phyloP scores from a whole-genome alignment of 1,140 invertebrate species.

The Drosophila sulfurigaster region DNA sequence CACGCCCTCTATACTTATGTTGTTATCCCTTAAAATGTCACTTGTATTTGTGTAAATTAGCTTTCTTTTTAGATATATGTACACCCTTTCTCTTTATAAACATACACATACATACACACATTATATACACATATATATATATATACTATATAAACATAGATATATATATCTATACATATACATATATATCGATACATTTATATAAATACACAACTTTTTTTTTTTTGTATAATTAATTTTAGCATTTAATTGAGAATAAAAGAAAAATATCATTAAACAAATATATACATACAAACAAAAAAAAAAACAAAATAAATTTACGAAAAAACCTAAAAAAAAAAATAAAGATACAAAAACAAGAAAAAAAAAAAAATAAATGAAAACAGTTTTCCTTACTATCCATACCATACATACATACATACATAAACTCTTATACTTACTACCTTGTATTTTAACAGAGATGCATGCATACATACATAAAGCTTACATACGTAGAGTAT shows the following conservation, averaged over 20 bases:
- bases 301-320: conserved; percentile 7
- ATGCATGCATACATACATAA: neutral
- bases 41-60: conserved; percentile 54
- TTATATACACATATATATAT: conserved; percentile 8
- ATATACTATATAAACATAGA: conserved; percentile 15
- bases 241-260: conserved; percentile 48
- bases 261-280: conserved; percentile 45
- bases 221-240: conserved; percentile 59
- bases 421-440: conserved; percentile 10
- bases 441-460: conserved; percentile 33
- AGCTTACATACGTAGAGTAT: neutral
- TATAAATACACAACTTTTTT: conserved; percentile 28
- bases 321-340: conserved; percentile 11
- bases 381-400: conserved; percentile 49
- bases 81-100: conserved; percentile 23
- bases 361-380: conserved; percentile 43
- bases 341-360: conserved; percentile 32
- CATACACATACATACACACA: conserved; percentile 6
- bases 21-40: conserved; percentile 36
- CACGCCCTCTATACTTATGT: conserved; percentile 20
- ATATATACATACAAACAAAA: conserved; percentile 30
- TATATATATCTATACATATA: conserved; percentile 22
- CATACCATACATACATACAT: conserved; percentile 33
- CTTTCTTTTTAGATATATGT: conserved; percentile 29
- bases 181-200: conserved; percentile 24